Base-by-base conservation (phyloP, 2,888 invertebrate species). In the Hypomecis punctinalis region DNA sequence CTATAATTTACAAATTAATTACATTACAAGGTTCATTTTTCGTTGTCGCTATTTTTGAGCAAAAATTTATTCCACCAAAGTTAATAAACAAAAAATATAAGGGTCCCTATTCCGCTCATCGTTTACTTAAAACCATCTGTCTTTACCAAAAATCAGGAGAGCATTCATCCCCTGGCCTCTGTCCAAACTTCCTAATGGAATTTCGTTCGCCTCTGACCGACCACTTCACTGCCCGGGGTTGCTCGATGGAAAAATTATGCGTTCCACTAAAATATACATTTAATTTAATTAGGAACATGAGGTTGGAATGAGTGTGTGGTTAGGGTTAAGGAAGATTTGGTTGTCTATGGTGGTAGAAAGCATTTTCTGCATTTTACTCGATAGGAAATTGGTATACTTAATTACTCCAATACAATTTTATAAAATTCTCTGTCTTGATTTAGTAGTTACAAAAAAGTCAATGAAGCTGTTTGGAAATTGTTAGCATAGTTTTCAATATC, bases 161-260 rank as follows among this genome's bases (percentile, higher is more conserved):
- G 77, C 65, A 66, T 72, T 69, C 72, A 74, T 74, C 65, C 71
- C 63, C 85, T 91, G 91, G 91, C 89, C 77, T 69, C 39, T 74
- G 81, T 88, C 91, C 91, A 91, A 84, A 85, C 75, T 85, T 84
- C 79, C 89, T 90, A 91, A 91, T 90, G 88, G 88, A 89, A 83
- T 85, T 85, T 81, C 70, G 87, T 83, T 79, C 85, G 83, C 82
- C 85, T 88, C 86, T 89, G 85, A 87, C 89, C 85, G 76, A 79
- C 72, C 84, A 80, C 88, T 89, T 83, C 82, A 86, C 76, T 67
- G 67, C 77, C 72, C 76, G 76, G 72, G 68, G 70, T 74, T 72
- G 77, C 87, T 80, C 78, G 73, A 81, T 84, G 80, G 81, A 82
- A 89, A 89, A 89, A 88, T 85, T 84, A 86, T 88, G 83, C 77